Percentiles rank a stretch among this genome's conserved stretches.
phyloP scores from a whole-genome alignment of 2,113 vertebrate species.

The Cyanoderma ruficeps region DNA sequence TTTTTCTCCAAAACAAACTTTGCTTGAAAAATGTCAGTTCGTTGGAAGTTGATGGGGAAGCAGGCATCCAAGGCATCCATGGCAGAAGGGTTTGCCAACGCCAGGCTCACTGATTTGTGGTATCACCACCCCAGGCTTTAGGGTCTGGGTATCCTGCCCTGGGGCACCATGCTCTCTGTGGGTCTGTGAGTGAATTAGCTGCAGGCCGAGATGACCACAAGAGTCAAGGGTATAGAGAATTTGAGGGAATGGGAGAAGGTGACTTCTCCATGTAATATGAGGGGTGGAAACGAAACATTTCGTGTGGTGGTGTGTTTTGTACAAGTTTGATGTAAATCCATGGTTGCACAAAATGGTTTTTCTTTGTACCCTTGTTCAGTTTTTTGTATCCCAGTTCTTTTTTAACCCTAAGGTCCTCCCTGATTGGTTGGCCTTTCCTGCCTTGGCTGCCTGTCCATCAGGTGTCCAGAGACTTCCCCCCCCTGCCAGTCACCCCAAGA shows the following conservation, averaged over 20 bases:
- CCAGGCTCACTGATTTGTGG: fast-evolving
- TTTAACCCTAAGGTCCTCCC: too few relatives aligned
- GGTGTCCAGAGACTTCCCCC: too few relatives aligned
- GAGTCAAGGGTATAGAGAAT: neutral
- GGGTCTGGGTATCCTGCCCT: neutral
- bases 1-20: neutral
- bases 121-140: neutral
- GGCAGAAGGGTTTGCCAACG: neutral
- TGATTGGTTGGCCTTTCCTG: too few relatives aligned
- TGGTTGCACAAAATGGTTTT: too few relatives aligned
- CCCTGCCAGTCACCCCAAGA: too few relatives aligned
- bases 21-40: neutral
- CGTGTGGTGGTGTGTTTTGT: too few relatives aligned
- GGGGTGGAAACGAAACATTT: neutral
- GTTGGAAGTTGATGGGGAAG: neutral
- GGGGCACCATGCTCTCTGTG: fast-evolving
- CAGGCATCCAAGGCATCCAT: neutral
- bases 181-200: neutral
- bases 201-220: neutral
- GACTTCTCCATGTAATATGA: fast-evolving
- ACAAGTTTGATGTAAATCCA: too few relatives aligned
- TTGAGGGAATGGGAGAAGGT: neutral
- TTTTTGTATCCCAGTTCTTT: too few relatives aligned
- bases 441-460: too few relatives aligned
- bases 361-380: too few relatives aligned